Percentiles rank a stretch among this genome's conserved stretches.
Evolutionary conservation across 2,888 invertebrate species (phyloP).

Genomic region (Pomacea canaliculata): DNA sequence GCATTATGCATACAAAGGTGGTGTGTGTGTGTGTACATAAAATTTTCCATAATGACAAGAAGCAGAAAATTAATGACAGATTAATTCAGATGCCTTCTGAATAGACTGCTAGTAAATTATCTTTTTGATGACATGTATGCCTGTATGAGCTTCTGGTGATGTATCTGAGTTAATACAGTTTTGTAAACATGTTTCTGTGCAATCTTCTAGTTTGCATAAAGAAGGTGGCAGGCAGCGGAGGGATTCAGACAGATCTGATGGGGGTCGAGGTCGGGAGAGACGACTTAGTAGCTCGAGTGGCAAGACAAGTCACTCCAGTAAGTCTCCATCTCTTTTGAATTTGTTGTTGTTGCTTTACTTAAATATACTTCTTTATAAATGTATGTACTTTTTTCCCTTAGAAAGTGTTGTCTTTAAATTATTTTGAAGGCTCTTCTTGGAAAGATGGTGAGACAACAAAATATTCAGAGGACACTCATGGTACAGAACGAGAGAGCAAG

Average conservation of each 20-base stretch:
- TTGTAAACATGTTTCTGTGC: background rate
- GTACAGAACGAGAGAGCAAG: slow-evolving; percentile 25
- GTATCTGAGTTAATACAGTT: too few relatives aligned
- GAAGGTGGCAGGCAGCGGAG: slow-evolving; percentile 32
- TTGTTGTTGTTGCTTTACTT: background rate
- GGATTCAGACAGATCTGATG: slow-evolving; percentile 44
- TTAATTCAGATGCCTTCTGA: too few relatives aligned
- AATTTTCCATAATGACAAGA: too few relatives aligned
- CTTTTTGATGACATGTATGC: too few relatives aligned
- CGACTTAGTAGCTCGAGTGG: slow-evolving; percentile 54
- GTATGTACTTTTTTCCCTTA: background rate
- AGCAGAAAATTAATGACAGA: too few relatives aligned
- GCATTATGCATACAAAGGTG: too few relatives aligned
- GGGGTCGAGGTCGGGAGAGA: slow-evolving; percentile 46
- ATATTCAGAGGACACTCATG: slow-evolving; percentile 42
- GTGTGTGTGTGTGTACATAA: background rate
- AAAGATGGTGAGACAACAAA: slow-evolving; percentile 53
- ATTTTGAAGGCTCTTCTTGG: slow-evolving; percentile 39
- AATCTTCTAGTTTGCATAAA: slow-evolving; percentile 6
- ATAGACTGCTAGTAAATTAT: too few relatives aligned
- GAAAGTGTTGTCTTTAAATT: too few relatives aligned
- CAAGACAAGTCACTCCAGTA: slow-evolving; percentile 54
- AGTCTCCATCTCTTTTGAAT: background rate
- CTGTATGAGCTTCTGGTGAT: too few relatives aligned
- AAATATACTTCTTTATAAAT: background rate